Conservation (phyloP, 2,797 vertebrate genomes). For the Danio tinwini region DNA sequence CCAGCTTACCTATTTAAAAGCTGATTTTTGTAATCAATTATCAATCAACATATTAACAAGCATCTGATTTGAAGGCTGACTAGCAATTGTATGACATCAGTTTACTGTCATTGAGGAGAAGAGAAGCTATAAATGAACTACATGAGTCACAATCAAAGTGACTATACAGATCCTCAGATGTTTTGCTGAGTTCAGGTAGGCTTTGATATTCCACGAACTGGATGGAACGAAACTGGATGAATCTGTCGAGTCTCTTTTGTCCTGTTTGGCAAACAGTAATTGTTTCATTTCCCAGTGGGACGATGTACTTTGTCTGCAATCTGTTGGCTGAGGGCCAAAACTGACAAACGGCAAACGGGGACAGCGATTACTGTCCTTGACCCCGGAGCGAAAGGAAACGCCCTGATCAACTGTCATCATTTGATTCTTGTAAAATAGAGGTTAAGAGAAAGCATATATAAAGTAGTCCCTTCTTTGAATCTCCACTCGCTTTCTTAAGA, state of each 20-base stretch:
- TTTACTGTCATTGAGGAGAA: background rate
- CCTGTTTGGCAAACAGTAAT: conserved; percentile 53
- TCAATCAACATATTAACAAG: background rate
- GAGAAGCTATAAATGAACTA: background rate
- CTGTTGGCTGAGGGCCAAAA: conserved; percentile 57
- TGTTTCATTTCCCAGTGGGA: conserved; percentile 37
- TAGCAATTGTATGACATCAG: background rate
- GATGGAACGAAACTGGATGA: conserved; percentile 26
- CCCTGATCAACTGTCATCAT: background rate
- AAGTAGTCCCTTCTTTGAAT: background rate
- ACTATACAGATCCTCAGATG: background rate
- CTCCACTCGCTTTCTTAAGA: background rate
- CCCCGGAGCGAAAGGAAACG: conserved; percentile 12
- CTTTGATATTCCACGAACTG: background rate
- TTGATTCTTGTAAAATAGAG: background rate
- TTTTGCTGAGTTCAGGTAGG: background rate
- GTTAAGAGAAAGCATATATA: background rate
- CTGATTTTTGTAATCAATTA: too few relatives aligned
- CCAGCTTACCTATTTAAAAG: background rate
- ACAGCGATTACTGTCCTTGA: conserved; percentile 47
- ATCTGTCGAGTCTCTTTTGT: conserved; percentile 36
- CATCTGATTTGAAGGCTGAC: background rate
- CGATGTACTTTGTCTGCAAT: conserved; percentile 57
- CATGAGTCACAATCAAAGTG: background rate
- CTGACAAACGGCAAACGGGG: conserved; percentile 53